A percentile compares a stretch with the other conserved stretches of the same genome.
phyloP scores from a whole-genome alignment of 2,797 vertebrate species.

The Anabacerthia variegaticeps region DNA sequence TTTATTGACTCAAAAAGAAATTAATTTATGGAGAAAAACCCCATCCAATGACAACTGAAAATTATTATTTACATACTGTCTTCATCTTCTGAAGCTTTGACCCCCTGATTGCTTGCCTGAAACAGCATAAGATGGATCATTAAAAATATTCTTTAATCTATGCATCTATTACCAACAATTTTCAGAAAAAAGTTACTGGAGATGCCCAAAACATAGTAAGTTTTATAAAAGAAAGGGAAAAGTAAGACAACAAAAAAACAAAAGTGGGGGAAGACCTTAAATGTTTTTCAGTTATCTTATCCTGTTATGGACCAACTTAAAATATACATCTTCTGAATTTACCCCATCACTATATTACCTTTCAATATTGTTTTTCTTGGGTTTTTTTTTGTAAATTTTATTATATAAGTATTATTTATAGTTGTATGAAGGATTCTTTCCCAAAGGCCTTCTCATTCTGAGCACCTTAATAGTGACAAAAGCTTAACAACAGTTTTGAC shows the following conservation, averaged over 20 bases:
- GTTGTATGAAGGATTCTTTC: background rate
- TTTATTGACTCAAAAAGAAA: background rate
- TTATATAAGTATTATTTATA: background rate
- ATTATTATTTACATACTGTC: background rate
- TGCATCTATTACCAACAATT: background rate
- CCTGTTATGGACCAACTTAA: background rate
- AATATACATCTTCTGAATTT: background rate
- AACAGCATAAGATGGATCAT: background rate
- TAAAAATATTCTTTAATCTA: background rate
- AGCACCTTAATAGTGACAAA: background rate
- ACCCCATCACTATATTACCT: background rate
- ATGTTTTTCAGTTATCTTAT: background rate
- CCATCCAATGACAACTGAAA: background rate
- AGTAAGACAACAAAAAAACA: background rate
- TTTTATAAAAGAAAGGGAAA: background rate
- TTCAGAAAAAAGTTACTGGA: background rate
- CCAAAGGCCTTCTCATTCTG: background rate
- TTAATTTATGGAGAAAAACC: background rate
- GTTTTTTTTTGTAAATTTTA: background rate
- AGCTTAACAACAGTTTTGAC: background rate
- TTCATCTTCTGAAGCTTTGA: background rate
- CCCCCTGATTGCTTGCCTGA: background rate
- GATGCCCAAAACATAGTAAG: background rate
- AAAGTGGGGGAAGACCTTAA: accelerated
- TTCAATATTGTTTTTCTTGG: background rate